Base-by-base conservation (phyloP, 2,888 invertebrate genomes). In the Selenia dentaria region DNA sequence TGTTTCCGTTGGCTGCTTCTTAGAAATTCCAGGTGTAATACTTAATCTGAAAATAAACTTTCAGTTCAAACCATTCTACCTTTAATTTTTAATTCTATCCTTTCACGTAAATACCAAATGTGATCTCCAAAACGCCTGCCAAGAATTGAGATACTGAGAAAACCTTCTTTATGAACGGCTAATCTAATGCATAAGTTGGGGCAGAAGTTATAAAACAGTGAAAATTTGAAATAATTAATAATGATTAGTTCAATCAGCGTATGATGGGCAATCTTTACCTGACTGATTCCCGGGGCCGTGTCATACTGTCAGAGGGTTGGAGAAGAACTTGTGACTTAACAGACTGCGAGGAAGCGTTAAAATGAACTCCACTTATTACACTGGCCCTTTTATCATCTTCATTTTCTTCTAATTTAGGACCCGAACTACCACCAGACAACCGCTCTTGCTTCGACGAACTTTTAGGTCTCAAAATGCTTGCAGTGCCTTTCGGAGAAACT, bases 11-110 rank as follows among this genome's bases (percentile, higher is more conserved):
- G 9, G 6, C 10, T 9, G 25, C 3, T 10, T 25, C 8, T 25
- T 25, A 9, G 10, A 24, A 14, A 37, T 18, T 37, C 57, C 59
- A 1, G 71, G 64, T 22, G 69, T 47, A 2, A 75, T 39, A 41
- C 81, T 83, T 8, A 82, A 57, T 53, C 85, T 85, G 64, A 26
- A 74, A 75, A 8, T 24, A n/a, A 4, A 16, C 16, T 16, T 2
- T 16, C 4, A 2, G 16, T 16, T 16, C 16, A 16, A 4, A 16
- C 16, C 16, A 16, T 16, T n/a, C n/a, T n/a, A n/a, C n/a, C n/a
- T n/a, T n/a, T n/a, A n/a, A n/a, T n/a, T n/a, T n/a, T n/a, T n/a
- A n/a, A n/a, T n/a, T n/a, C n/a, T n/a, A n/a, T n/a, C n/a, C n/a
- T n/a, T n/a, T n/a, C n/a, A n/a, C n/a, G n/a, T n/a, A n/a, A n/a